Evolutionary conservation across 2,113 vertebrate species (phyloP).

Genomic region (Monopterus albus): DNA sequence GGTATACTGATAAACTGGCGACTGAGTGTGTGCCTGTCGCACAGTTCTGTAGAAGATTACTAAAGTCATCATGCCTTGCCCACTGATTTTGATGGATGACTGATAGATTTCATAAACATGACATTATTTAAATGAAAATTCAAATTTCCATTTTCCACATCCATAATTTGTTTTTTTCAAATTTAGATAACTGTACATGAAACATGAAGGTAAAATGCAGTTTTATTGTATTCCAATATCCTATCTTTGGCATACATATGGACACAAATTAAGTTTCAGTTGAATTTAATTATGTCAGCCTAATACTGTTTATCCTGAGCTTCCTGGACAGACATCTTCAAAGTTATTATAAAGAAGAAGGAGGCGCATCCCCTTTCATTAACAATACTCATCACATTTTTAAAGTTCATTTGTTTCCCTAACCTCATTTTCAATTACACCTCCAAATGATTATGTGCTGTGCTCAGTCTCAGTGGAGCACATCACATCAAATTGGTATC

Average conservation of each 20-base stretch:
- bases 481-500: constrained; percentile 39
- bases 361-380: constrained; percentile 25
- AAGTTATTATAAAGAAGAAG: constrained; percentile 13
- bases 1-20: too few species aligned
- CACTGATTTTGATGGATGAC: neutral
- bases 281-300: constrained; percentile 7
- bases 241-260: neutral
- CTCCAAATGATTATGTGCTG: constrained; percentile 33
- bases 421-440: constrained; percentile 66
- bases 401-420: constrained; percentile 51
- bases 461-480: constrained; percentile 28
- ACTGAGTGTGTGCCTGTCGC: too few species aligned
- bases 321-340: neutral
- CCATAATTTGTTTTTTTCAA: neutral
- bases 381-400: constrained; percentile 24
- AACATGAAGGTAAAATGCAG: neutral
- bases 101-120: neutral
- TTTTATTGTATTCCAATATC: neutral
- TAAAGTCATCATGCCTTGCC: too few species aligned
- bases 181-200: too few species aligned
- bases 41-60: too few species aligned
- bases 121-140: neutral
- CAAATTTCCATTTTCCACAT: neutral
- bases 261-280: neutral
- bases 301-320: neutral